Evolutionary conservation across 1,140 invertebrate species (phyloP).

Genomic region (Pseudomyrmex concolor): DNA sequence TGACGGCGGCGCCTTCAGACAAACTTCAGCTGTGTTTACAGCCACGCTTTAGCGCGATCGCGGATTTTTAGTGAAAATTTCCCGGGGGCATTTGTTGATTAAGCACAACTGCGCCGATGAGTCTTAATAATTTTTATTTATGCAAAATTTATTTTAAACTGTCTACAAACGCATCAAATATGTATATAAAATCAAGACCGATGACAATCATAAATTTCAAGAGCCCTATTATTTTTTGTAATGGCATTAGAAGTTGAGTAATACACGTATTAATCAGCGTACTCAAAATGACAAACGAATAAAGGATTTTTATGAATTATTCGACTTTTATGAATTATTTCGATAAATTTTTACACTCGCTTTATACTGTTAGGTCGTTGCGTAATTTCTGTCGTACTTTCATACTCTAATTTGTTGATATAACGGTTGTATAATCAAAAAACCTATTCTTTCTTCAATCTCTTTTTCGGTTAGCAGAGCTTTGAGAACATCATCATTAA

Average conservation of each 20-base stretch:
- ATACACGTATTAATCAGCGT: conserved; percentile 23
- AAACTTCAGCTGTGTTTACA: conserved; percentile 30
- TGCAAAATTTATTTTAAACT: conserved; percentile 20
- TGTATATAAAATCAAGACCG: conserved; percentile 23
- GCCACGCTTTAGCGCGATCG: neutral
- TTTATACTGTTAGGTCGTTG: neutral
- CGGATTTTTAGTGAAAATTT: conserved; percentile 3
- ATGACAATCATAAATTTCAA: conserved; percentile 34
- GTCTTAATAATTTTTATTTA: conserved; percentile 43
- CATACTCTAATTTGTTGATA: too few species aligned
- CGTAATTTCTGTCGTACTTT: conserved; percentile 16
- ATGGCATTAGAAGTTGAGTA: neutral
- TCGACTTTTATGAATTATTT: neutral
- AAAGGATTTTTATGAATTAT: conserved; percentile 15
- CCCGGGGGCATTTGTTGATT: conserved; percentile 2
- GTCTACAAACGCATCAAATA: conserved; percentile 30
- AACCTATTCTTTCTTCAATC: too few species aligned
- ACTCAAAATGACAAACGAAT: neutral
- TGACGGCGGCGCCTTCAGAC: neutral
- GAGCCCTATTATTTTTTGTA: conserved; percentile 4
- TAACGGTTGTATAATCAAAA: too few species aligned
- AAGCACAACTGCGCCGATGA: neutral
- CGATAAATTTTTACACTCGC: neutral
- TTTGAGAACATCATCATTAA: too few species aligned
- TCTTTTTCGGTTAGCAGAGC: too few species aligned